Conservation (phyloP, 2,113 vertebrate genomes). For the Apistogramma diplotaenia region DNA sequence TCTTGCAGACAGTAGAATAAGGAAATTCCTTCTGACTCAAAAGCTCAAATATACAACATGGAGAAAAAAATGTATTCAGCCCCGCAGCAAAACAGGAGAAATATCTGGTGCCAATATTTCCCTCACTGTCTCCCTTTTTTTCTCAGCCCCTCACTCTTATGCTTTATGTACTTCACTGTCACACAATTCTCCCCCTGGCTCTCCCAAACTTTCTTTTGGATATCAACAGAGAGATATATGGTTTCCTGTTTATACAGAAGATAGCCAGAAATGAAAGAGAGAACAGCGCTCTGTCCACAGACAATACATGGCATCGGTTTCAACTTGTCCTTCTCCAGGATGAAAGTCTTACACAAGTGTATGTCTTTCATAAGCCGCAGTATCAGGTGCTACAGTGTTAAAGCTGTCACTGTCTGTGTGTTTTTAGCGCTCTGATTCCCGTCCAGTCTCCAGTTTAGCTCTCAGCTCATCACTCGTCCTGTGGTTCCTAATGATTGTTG, state of each 20-base stretch:
- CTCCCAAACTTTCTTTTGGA: constrained; percentile 11
- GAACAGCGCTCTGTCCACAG: constrained; percentile 19
- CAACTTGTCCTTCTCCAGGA: background rate
- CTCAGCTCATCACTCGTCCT: constrained; percentile 54
- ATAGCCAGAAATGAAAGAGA: constrained; percentile 34
- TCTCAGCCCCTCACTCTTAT: constrained; percentile 23
- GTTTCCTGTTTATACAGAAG: constrained; percentile 50
- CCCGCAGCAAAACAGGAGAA: constrained; percentile 34
- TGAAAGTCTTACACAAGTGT: background rate
- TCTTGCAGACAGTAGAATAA: background rate
- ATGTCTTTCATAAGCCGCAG: background rate
- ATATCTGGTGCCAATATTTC: constrained; percentile 48
- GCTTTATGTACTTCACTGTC: constrained; percentile 33
- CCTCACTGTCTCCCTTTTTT: background rate
- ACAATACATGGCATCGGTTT: background rate
- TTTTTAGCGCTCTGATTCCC: constrained; percentile 6
- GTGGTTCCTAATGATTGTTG: constrained; percentile 54
- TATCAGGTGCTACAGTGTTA: constrained; percentile 14
- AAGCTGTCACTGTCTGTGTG: constrained; percentile 7
- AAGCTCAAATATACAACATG: constrained; percentile 22
- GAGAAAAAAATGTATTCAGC: constrained; percentile 31
- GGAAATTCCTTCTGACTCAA: constrained; percentile 9
- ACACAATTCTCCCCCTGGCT: constrained; percentile 1
- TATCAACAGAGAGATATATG: constrained; percentile 35
- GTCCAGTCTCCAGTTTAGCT: constrained; percentile 20